Conservation (phyloP, 2,113 vertebrate genomes). For the Grallaria varia region DNA sequence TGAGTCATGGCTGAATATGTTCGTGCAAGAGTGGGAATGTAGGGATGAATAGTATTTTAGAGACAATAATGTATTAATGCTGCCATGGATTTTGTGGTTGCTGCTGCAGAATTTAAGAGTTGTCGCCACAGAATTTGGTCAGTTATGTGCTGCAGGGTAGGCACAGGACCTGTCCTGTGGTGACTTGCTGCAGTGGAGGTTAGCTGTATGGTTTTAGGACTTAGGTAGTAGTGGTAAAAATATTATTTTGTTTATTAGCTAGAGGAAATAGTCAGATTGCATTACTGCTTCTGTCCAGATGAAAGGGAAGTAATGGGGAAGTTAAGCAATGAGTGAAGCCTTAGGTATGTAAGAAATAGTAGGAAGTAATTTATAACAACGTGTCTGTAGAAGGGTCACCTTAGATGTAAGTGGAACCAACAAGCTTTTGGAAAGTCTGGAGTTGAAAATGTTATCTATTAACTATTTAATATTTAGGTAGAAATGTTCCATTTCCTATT, state of each 20-base stretch:
- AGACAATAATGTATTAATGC: slow-evolving; percentile 41
- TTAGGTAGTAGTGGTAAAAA: background rate
- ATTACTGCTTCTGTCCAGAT: background rate
- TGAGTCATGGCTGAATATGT: slow-evolving; percentile 30
- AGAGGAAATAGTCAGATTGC: background rate
- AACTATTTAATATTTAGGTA: background rate
- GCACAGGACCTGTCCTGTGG: background rate
- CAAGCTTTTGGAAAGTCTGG: background rate
- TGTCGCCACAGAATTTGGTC: background rate
- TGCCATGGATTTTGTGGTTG: slow-evolving; percentile 45
- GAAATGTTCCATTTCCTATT: background rate
- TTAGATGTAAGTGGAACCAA: background rate
- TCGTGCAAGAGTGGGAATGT: background rate
- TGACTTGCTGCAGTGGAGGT: background rate
- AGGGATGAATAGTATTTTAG: slow-evolving; percentile 11
- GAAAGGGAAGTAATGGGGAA: background rate
- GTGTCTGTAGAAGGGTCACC: background rate
- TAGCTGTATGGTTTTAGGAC: background rate
- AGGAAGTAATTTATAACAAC: background rate
- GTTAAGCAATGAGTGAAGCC: background rate
- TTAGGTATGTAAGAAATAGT: background rate
- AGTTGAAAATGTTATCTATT: background rate
- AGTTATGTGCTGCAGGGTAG: background rate
- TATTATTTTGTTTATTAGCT: background rate
- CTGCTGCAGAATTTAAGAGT: background rate